Evolutionary conservation across 1,140 invertebrate species (phyloP), one percentile per base, ranked within the genome.

Genomic region (Aphaenogaster ashmeadi): DNA sequence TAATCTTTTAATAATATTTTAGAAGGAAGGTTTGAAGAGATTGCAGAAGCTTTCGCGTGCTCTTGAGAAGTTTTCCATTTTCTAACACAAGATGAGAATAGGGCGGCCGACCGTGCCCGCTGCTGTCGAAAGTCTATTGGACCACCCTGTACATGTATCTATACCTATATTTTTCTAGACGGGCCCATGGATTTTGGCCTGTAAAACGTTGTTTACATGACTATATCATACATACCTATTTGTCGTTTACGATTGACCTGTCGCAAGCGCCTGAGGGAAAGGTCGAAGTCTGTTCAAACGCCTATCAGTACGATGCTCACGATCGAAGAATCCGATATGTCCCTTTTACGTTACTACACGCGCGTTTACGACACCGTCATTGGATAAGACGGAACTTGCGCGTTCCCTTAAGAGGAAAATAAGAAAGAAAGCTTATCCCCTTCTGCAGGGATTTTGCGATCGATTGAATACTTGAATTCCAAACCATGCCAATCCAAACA

Each of bases 101-200:
- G 44, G 33, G 44, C 80, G 74, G 41, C 52, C 41, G 36, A 71
- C 41, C 41, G 41, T 77, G 62, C 60, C 47, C 47, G 74, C 38
- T 78, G 36, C 60, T 75, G 47, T 54, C 56, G 87, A 89, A 71
- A 86, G 71, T 83, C n/a, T 74, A 75, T 41, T 66, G 77, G 85
- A 87, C 52, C 81, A 90, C 50, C 52, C 74, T 86, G 58, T 84
- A 87, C 62, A 86, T 88, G 74, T 87, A 75, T 58, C 50, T 79
- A 90, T 77, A 88, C 21, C 81, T 90, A 90, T 91, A 91, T 91
- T 91, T 91, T 91, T 91, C 90, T 91, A 91, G 84, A 87, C 54
- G 38, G 67, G 60, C 58, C 79, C 58, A 72, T 54, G 79, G 21
- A 77, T 80, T 79, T 67, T 72, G 54, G 33, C 54, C 72, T 58